A percentile compares a stretch with the other conserved stretches of the same genome.
phyloP scores from a whole-genome alignment of 2,113 vertebrate species.

The Scopus umbretta region DNA sequence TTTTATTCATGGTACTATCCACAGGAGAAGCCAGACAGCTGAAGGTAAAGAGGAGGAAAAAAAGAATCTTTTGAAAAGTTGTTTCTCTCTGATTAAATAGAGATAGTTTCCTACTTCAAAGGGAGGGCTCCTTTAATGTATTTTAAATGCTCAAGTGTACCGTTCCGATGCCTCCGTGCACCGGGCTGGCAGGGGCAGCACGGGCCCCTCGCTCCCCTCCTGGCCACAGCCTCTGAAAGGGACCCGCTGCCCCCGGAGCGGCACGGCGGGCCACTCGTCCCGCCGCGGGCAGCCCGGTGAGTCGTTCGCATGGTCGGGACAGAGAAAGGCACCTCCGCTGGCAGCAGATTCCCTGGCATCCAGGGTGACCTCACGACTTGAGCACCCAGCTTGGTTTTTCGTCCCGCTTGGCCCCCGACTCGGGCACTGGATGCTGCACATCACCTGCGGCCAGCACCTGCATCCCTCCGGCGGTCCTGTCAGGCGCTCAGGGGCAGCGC shows the following conservation, averaged over 20 bases:
- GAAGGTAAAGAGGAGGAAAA: conserved; percentile 73
- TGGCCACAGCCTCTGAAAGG: neutral
- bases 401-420: rapidly evolving
- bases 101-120: conserved; percentile 81
- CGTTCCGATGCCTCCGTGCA: neutral
- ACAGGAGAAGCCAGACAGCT: conserved; percentile 78
- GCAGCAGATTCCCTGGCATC: rapidly evolving
- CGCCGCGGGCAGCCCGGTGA: rapidly evolving
- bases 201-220: neutral
- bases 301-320: rapidly evolving
- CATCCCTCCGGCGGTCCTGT: rapidly evolving
- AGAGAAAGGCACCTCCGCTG: neutral
- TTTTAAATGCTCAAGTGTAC: conserved; percentile 71
- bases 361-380: rapidly evolving
- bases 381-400: rapidly evolving
- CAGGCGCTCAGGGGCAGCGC: rapidly evolving
- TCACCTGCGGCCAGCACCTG: rapidly evolving
- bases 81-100: conserved; percentile 83
- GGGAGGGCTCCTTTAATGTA: conserved; percentile 75
- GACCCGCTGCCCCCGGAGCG: neutral
- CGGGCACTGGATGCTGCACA: rapidly evolving
- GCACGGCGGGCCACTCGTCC: rapidly evolving
- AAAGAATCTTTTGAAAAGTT: conserved; percentile 79
- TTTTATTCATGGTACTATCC: conserved; percentile 85
- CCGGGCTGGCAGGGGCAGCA: neutral